Percentiles rank a stretch among this genome's conserved stretches.
Evolutionary conservation across 2,888 invertebrate species (phyloP).

Genomic region (Drosophila suboccidentalis): DNA sequence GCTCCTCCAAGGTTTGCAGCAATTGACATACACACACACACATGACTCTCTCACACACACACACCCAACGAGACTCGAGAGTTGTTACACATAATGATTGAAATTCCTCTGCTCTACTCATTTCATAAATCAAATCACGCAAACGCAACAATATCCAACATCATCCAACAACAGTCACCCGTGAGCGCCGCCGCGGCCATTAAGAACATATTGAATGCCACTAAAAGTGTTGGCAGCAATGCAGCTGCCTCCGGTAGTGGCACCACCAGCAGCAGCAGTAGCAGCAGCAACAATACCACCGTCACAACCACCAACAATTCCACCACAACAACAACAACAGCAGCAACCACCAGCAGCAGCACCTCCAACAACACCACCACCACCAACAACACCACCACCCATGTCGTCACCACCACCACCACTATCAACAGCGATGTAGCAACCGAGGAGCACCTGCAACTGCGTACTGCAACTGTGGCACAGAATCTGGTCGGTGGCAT

Average conservation of each 20-base stretch:
- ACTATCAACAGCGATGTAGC: constrained; percentile 29
- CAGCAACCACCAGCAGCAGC: constrained; percentile 33
- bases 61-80: constrained; percentile 21
- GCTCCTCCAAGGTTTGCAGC: constrained; percentile 83
- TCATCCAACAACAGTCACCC: constrained; percentile 71
- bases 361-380: constrained; percentile 6
- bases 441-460: constrained; percentile 34
- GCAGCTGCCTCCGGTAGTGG: constrained; percentile 38
- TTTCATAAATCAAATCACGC: constrained; percentile 71
- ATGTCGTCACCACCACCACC: constrained; percentile 9
- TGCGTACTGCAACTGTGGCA: constrained; percentile 65
- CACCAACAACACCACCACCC: constrained; percentile 1
- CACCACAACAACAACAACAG: constrained; percentile 20
- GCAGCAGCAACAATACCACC: constrained; percentile 6
- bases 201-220: constrained; percentile 83
- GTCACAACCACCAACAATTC: constrained; percentile 15
- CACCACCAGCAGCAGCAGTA: constrained; percentile 31
- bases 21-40: constrained; percentile 16
- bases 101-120: constrained; percentile 71
- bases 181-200: constrained; percentile 83
- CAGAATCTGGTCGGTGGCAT: constrained; percentile 81
- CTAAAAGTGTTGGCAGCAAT: constrained; percentile 79
- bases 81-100: constrained; percentile 50
- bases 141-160: no score
- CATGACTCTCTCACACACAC: constrained; percentile 21